These are phyloP conservation scores for Mormyrus lacerda DNA, from an alignment of 2,113 vertebrate species.

Conservation along the genomic window DNA sequence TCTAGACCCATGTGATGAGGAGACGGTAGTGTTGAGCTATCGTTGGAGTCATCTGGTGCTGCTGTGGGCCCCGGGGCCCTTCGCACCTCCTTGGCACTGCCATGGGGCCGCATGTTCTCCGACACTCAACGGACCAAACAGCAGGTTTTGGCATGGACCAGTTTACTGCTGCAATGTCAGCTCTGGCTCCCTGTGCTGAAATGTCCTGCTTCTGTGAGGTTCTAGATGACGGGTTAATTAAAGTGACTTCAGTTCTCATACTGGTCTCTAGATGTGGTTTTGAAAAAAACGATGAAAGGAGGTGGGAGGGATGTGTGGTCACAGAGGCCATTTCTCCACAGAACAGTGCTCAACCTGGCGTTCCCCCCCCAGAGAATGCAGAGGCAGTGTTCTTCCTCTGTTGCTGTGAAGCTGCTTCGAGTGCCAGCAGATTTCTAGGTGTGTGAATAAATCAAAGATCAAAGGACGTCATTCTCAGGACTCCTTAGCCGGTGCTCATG, in stretches of 20 bases:
- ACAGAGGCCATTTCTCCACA: neutral
- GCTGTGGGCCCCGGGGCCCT: neutral
- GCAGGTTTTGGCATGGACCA: neutral
- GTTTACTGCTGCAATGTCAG: neutral
- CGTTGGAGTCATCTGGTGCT: neutral
- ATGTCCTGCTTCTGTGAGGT: neutral
- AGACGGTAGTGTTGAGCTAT: neutral
- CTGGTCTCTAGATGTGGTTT: conserved; percentile 12
- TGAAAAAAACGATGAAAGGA: neutral
- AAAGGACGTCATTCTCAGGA: neutral
- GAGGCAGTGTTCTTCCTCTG: neutral
- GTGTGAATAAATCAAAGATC: neutral
- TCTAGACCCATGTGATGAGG: no score
- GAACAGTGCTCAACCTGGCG: neutral
- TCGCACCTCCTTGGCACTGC: neutral
- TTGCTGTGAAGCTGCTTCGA: neutral
- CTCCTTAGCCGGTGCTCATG: neutral
- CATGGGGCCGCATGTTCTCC: neutral
- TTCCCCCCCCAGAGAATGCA: neutral
- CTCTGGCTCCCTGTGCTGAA: neutral
- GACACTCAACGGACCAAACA: neutral
- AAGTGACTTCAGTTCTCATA: conserved; percentile 17
- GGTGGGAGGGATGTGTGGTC: neutral
- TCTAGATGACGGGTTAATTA: conserved; percentile 23
- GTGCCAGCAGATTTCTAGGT: neutral